Percentiles rank a stretch among this genome's conserved stretches.
phyloP scores from a whole-genome alignment of 2,113 vertebrate species.

The Tapirus terrestris region DNA sequence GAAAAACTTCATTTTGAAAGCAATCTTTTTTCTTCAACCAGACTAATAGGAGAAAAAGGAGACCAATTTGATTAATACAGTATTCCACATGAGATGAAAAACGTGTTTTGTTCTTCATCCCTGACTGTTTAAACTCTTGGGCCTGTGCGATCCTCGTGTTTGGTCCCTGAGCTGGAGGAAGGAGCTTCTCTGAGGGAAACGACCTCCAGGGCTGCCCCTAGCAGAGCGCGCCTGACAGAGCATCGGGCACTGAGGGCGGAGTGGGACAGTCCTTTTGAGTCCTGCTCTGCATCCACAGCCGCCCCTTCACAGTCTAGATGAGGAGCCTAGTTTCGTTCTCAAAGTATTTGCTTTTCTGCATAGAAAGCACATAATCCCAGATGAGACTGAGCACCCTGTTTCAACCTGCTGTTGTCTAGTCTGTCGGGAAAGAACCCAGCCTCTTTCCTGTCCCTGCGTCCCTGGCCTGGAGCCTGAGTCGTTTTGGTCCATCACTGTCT shows the following conservation, averaged over 20 bases:
- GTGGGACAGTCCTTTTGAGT: rapidly evolving
- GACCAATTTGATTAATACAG: background rate
- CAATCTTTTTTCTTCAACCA: slow-evolving; percentile 3
- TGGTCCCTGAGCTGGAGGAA: background rate
- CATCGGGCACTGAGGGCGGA: rapidly evolving
- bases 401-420: too few species aligned
- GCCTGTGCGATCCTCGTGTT: background rate
- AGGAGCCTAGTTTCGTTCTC: background rate
- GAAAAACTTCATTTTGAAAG: slow-evolving; percentile 51
- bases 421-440: too few species aligned
- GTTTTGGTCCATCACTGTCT: background rate
- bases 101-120: background rate
- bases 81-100: background rate
- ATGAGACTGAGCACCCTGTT: background rate
- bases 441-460: background rate
- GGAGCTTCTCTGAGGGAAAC: background rate
- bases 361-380: background rate
- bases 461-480: background rate
- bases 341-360: background rate
- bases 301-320: background rate
- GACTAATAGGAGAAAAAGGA: background rate
- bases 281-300: rapidly evolving
- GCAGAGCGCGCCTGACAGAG: too few species aligned
- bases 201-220: rapidly evolving
- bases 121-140: background rate